Percentiles rank a stretch among this genome's conserved stretches.
These are phyloP conservation scores for Platysternon megacephalum DNA, from an alignment of 2,113 vertebrate genomes.

Conservation along the genomic window DNA sequence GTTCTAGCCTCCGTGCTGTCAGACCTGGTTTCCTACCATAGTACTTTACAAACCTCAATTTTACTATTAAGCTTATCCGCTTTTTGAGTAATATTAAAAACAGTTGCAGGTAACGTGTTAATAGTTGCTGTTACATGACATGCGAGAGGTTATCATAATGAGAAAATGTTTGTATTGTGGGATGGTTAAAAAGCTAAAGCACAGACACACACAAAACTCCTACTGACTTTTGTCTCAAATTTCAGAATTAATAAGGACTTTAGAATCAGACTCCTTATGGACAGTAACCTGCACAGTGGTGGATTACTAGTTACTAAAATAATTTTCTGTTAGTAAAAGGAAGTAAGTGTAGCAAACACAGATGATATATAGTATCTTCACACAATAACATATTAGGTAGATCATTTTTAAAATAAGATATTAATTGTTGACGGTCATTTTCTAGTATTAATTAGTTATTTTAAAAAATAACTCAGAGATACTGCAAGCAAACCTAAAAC, in stretches of 20 bases:
- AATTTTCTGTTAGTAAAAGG: not conserved
- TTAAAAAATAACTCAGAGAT: not conserved
- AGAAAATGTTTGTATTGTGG: not conserved
- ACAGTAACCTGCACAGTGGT: not conserved
- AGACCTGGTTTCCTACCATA: not conserved
- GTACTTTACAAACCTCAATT: not conserved
- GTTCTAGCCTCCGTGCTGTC: not conserved
- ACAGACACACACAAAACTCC: too few relatives aligned
- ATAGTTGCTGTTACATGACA: not conserved
- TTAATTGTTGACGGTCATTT: not conserved
- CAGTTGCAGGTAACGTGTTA: not conserved
- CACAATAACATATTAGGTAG: not conserved
- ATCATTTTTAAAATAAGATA: not conserved
- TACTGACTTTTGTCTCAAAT: not conserved
- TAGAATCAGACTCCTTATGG: not conserved
- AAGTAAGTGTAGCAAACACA: not conserved
- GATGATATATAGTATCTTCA: not conserved
- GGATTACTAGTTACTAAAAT: not conserved
- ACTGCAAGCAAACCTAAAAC: not conserved
- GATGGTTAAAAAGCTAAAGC: not conserved
- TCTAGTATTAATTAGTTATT: not conserved
- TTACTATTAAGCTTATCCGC: not conserved
- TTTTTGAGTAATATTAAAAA: not conserved
- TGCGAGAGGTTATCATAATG: not conserved
- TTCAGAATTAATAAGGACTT: not conserved